phyloP scores from a whole-genome alignment of 2,797 vertebrate genomes.

The Cercopithecus mitis region DNA sequence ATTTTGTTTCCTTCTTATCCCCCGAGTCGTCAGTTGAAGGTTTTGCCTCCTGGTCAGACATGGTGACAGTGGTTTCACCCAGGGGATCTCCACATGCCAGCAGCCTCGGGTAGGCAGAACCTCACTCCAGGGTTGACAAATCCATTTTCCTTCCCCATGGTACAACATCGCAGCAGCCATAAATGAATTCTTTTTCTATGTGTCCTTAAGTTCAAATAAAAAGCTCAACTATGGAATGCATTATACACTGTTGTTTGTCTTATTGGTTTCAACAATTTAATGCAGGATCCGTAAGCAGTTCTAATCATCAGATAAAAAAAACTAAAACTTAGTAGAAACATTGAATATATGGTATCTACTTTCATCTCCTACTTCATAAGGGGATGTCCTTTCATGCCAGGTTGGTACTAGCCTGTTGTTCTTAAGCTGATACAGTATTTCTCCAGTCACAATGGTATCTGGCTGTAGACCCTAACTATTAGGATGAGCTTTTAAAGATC shows the following conservation, averaged over 20 bases:
- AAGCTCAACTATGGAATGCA: background rate
- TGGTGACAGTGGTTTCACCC: too few relatives aligned
- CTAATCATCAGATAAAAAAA: background rate
- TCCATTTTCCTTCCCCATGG: too few relatives aligned
- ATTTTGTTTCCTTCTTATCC: too few relatives aligned
- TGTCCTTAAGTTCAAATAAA: background rate
- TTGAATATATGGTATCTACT: background rate
- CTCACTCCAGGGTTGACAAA: too few relatives aligned
- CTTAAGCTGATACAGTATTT: background rate
- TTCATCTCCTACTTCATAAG: background rate
- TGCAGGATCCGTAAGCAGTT: background rate
- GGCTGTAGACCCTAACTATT: background rate
- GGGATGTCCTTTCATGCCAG: background rate
- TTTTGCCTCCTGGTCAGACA: too few relatives aligned
- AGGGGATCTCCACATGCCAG: too few relatives aligned
- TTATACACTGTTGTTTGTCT: background rate
- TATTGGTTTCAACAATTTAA: background rate
- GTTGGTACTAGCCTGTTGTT: background rate
- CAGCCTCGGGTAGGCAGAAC: too few relatives aligned
- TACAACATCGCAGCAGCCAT: too few relatives aligned
- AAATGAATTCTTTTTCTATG: background rate
- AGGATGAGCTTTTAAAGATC: background rate
- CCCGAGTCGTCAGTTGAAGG: too few relatives aligned
- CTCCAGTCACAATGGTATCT: background rate
- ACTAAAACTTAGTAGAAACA: background rate